Base-by-base conservation (phyloP, 2,888 invertebrate species). In the Frankliniella intonsa region DNA sequence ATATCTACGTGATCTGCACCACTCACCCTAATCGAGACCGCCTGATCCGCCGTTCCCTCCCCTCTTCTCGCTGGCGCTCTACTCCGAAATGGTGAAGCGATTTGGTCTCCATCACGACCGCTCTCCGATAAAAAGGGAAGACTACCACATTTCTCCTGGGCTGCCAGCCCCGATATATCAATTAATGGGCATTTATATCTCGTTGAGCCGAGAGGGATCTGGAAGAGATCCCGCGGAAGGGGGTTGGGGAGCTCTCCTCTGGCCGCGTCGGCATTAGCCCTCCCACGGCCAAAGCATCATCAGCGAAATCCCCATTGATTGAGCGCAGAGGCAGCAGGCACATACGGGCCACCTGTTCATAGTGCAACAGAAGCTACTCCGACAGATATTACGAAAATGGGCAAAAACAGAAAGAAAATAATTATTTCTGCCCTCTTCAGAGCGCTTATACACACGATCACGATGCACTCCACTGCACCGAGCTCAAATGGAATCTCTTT, bases 161-260 rank as follows among this genome's bases (percentile, higher is more conserved):
- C 62, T 62, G 62, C 19, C 62, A 7, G 62, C 14, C 8, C 69
- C 69, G 69, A 76, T 76, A 76, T 76, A 76, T 76, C 69, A 76
- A 76, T 76, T 76, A 76, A 76, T 76, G 69, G 69, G 69, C 69
- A 76, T 76, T 76, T 76, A 76, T 76, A 76, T 76, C 69, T 76
- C 69, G 69, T 25, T 76, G 11, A 76, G 69, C 69, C 69, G n/a
- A 0, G 62, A 14, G 62, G 62, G 62, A 62, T 14, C 62, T 62
- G 62, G 17, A 62, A n/a, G 62, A 62, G 62, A 17, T 62, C 62
- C n/a, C 14, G 62, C 62, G 38, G 38, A 2, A 38, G 38, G 38
- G 38, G 38, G 38, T 38, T 62, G 17, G 17, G 62, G 62, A 12
- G 12, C 62, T 12, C 62, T 62, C 14, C 62, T 3, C n/a, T n/a